Conservation (phyloP, 1,140 invertebrate species). For the Pachyrhynchus sulphureomaculatus region DNA sequence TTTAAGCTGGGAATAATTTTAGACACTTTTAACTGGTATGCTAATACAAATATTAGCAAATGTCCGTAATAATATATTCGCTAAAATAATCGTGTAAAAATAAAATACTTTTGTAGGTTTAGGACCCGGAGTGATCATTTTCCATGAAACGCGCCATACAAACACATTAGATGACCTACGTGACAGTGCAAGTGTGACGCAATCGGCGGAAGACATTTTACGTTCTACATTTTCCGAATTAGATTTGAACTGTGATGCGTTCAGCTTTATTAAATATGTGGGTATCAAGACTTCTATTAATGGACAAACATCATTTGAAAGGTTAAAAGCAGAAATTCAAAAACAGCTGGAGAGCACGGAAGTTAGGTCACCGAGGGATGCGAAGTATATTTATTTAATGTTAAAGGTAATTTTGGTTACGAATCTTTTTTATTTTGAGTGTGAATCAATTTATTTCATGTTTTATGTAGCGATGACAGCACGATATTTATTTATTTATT, state of each 20-base stretch:
- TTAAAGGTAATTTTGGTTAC: conserved; percentile 62
- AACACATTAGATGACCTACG: conserved; percentile 54
- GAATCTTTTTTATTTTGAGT: too few relatives aligned
- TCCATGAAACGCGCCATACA: conserved; percentile 81
- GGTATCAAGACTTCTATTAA: conserved; percentile 63
- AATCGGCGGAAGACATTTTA: conserved; percentile 69
- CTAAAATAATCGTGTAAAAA: too few relatives aligned
- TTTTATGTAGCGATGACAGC: too few relatives aligned
- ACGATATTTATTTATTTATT: too few relatives aligned
- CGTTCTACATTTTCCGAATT: conserved; percentile 63
- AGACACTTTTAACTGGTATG: too few relatives aligned
- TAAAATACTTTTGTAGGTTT: conserved; percentile 45
- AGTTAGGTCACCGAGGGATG: conserved; percentile 66
- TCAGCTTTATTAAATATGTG: conserved; percentile 73
- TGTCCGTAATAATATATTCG: too few relatives aligned
- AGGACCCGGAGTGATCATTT: conserved; percentile 76
- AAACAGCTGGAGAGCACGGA: conserved; percentile 67
- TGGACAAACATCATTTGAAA: conserved; percentile 59
- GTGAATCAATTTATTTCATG: too few relatives aligned
- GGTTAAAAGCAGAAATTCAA: conserved; percentile 55
- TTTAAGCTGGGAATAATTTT: too few relatives aligned
- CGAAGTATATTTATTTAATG: conserved; percentile 66
- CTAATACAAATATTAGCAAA: too few relatives aligned
- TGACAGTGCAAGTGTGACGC: conserved; percentile 55
- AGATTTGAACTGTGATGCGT: conserved; percentile 67